Evolutionary conservation across 2,888 invertebrate genomes (phyloP), one percentile per base, ranked within the genome.

Genomic region (Hirtodrosophila alboralis): DNA sequence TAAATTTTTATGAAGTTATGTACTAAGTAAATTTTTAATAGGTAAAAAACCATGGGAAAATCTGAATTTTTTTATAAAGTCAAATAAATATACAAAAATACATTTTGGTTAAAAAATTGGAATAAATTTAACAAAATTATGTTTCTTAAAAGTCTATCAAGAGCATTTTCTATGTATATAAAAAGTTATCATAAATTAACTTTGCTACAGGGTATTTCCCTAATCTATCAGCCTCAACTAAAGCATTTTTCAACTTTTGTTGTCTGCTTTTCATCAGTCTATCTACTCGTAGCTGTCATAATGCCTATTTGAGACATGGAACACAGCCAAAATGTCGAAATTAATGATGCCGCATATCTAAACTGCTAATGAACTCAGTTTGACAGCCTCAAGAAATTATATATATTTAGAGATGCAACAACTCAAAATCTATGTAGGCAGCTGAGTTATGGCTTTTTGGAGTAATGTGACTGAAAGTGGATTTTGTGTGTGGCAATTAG

Each of bases 401-500:
- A 45, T 44, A 16, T 33, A 54, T 45, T 49, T 44, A 16, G 26
- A 36, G 48, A 48, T 68, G 65, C 65, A 68, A 69, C 65, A 68
- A 47, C 34, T 38, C 9, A 14, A 26, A 33, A 41, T 28, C 21
- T 26, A 27, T 27, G 13, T 26, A 38, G 6, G 61, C 52, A 63
- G 43, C 41, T 58, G 63, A 80, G 54, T 57, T 58, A 56, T 69
- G 48, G 49, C 48, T 33, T 40, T 12, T 53, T 54, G 45, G 30
- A 57, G 48, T 37, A n/a, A n/a, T 47, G 34, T 30, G n/a, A 28
- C 30, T 12, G n/a, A n/a, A n/a, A 41, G 48, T 40, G 23, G 51
- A 31, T 36, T 23, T 27, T 49, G 33, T 62, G 33, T 62, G 58
- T 60, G 36, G 49, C 76, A 79, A 75, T 78, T 76, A 69, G 80